Percentiles rank a stretch among this genome's conserved stretches.
These are phyloP conservation scores for Albula glossodonta DNA, from an alignment of 2,113 vertebrate genomes.

Conservation along the genomic window DNA sequence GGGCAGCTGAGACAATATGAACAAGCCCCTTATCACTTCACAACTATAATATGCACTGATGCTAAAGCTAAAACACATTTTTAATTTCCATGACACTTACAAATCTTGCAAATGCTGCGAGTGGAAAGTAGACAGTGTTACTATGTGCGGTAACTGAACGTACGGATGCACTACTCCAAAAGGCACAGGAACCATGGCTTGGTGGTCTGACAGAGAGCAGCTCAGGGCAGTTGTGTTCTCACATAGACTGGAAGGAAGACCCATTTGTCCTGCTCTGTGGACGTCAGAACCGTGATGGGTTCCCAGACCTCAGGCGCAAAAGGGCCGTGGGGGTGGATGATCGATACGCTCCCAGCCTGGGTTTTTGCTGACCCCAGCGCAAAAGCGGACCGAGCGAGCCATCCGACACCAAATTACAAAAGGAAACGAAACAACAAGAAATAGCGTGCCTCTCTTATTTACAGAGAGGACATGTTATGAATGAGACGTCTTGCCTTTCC, in stretches of 20 bases:
- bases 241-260: slow-evolving; percentile 23
- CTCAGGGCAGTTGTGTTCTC: not conserved
- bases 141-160: not conserved
- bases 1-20: slow-evolving; percentile 8
- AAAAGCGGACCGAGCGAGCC: not conserved
- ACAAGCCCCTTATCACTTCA: not conserved
- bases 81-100: not conserved
- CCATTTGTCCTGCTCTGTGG: not conserved
- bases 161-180: not conserved
- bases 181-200: slow-evolving; percentile 11
- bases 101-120: not conserved
- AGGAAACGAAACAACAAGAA: slow-evolving; percentile 11
- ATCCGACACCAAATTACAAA: not conserved
- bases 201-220: not conserved
- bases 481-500: slow-evolving; percentile 47
- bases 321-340: not conserved
- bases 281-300: not conserved
- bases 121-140: not conserved
- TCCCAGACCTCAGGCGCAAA: not conserved
- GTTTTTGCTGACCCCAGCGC: slow-evolving; percentile 11
- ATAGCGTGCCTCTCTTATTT: slow-evolving; percentile 44
- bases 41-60: not conserved
- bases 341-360: slow-evolving; percentile 5
- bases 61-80: not conserved
- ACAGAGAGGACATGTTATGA: slow-evolving; percentile 43